These are phyloP conservation scores for Apamea crenata DNA, from an alignment of 2,888 invertebrate genomes.

Conservation along the genomic window DNA sequence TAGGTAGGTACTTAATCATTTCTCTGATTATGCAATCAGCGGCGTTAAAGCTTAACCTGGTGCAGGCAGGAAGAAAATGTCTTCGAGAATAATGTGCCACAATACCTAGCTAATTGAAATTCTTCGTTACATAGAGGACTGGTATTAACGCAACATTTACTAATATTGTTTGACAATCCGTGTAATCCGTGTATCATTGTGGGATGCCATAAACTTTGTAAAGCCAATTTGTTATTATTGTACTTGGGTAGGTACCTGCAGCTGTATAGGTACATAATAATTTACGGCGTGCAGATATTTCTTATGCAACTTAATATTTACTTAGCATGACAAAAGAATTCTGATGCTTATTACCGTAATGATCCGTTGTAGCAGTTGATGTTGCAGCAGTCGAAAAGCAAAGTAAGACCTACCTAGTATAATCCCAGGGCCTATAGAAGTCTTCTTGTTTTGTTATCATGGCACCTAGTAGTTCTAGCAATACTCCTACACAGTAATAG, in stretches of 20 bases:
- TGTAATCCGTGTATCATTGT: conserved; percentile 50
- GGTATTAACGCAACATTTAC: conserved; percentile 38
- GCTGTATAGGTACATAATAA: conserved; percentile 6
- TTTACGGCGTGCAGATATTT: conserved; percentile 16
- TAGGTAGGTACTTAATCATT: conserved; percentile 9
- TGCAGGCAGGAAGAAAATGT: conserved; percentile 75
- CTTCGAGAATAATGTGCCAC: conserved; percentile 68
- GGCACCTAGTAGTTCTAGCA: background rate
- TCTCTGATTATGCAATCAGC: conserved; percentile 68
- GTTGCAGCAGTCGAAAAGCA: background rate
- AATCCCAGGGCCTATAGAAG: background rate
- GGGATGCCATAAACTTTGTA: conserved; percentile 30
- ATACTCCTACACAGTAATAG: conserved; percentile 14
- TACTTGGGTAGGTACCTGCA: background rate
- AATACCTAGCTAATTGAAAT: conserved; percentile 72
- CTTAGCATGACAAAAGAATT: conserved; percentile 4
- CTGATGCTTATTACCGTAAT: background rate
- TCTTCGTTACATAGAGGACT: conserved; percentile 52
- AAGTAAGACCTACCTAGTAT: background rate
- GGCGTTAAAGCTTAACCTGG: conserved; percentile 70
- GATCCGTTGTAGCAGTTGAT: background rate
- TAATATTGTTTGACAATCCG: conserved; percentile 40
- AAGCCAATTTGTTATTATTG: conserved; percentile 42
- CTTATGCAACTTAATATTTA: conserved; percentile 18
- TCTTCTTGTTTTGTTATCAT: background rate